Evolutionary conservation across 2,797 vertebrate species (phyloP), one percentile per base, ranked within the genome.

Genomic region (Sebastes kiyomatsui): DNA sequence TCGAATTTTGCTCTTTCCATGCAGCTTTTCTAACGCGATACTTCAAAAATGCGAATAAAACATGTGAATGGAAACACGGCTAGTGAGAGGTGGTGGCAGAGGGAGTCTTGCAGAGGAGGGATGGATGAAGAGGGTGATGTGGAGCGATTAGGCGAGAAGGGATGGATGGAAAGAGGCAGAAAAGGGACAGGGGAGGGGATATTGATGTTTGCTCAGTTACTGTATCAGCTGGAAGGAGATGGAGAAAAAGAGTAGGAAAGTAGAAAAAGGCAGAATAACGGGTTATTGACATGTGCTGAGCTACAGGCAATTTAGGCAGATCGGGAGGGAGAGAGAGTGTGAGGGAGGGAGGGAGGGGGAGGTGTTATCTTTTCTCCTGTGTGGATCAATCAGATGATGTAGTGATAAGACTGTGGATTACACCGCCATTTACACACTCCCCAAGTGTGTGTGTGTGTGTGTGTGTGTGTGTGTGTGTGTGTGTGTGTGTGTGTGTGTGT

Each of bases 321-420:
- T 84, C 38, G 71, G 62, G 82, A 64, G 77, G 38, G 69, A 59
- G 77, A 67, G 76, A 62, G 76, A 9, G 67, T 23, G 78, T 6
- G 80, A 69, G 72, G 42, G 56, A 52, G 58, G 32, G 54, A 13
- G 16, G 46, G 65, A 67, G 54, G 75, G 14, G 33, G 66, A 67
- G 55, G 76, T 72, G 88, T 83, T 91, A 93, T 93, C 90, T 88
- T 87, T 91, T 90, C 87, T 91, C 83, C 87, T 79, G 78, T 89
- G 77, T 78, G 88, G 90, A 95, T 94, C 94, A 94, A 94, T 95
- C 90, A 94, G 93, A 95, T 94, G 92, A 92, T 94, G 94, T 93
- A 93, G 90, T 87, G 93, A 94, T 94, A 93, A 94, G 85, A 86
- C 90, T 84, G 79, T 87, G 92, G 93, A 93, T 95, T 92, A 94